Conservation (phyloP, 2,888 invertebrate genomes). For the Mechanitis messenoides region DNA sequence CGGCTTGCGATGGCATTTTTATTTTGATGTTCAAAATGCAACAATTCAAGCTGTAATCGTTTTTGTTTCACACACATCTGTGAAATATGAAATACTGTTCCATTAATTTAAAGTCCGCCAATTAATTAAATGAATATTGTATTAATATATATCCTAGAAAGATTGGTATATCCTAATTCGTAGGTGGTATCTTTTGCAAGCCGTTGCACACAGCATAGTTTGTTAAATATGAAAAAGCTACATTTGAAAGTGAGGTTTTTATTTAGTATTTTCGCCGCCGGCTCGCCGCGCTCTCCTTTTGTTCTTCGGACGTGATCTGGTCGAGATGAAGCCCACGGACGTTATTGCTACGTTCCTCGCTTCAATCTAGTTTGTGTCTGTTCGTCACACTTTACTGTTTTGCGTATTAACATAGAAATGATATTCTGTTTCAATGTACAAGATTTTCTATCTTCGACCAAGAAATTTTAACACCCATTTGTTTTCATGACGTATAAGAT, state of each 20-base stretch:
- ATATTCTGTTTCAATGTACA: constrained; percentile 45
- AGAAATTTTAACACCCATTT: constrained; percentile 50
- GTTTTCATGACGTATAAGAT: constrained; percentile 53
- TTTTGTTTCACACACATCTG: constrained; percentile 34
- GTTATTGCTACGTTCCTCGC: constrained; percentile 60
- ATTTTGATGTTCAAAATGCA: constrained; percentile 33
- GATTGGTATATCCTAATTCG: constrained; percentile 25
- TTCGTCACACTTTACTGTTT: constrained; percentile 54
- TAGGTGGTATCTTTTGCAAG: constrained; percentile 36
- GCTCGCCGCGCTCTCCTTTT: constrained; percentile 63
- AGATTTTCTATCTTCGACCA: constrained; percentile 38
- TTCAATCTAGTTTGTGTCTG: constrained; percentile 62
- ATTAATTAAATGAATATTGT: constrained; percentile 16
- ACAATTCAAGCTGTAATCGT: constrained; percentile 35
- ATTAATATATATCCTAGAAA: constrained; percentile 12
- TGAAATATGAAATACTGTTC: constrained; percentile 18
- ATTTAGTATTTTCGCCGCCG: constrained; percentile 52
- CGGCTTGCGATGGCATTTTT: constrained; percentile 49
- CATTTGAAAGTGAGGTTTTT: constrained; percentile 65
- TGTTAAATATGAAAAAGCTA: constrained; percentile 66
- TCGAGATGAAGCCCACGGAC: constrained; percentile 65
- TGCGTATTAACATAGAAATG: constrained; percentile 51
- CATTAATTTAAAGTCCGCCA: constrained; percentile 7
- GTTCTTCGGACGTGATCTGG: constrained; percentile 71
- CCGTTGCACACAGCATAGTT: constrained; percentile 52